phyloP scores from a whole-genome alignment of 2,797 vertebrate genomes.

The Dendrocincla tyrannina region DNA sequence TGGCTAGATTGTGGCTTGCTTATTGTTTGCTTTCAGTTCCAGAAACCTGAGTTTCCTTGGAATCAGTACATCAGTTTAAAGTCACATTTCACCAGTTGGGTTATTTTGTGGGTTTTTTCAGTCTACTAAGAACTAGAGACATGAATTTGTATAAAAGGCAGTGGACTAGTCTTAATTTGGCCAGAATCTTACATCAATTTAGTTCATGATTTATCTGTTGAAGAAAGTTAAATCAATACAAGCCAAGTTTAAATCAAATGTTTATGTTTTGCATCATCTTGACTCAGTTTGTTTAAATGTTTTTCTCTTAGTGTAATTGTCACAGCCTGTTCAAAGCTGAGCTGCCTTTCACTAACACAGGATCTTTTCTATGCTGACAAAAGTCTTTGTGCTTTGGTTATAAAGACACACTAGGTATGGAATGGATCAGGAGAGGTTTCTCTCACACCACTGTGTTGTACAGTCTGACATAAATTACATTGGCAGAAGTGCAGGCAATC shows the following conservation, averaged over 20 bases:
- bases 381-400: neutral
- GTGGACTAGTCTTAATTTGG: neutral
- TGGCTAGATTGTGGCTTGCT: neutral
- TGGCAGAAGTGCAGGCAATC: neutral
- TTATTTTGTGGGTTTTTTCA: neutral
- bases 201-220: slow-evolving; percentile 54
- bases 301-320: neutral
- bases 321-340: neutral
- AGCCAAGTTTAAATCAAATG: slow-evolving; percentile 60
- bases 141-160: neutral
- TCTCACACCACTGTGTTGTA: neutral
- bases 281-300: slow-evolving; percentile 50
- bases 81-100: neutral
- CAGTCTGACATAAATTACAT: neutral
- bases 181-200: slow-evolving; percentile 30
- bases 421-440: neutral
- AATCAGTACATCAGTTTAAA: neutral
- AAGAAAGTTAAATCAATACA: slow-evolving; percentile 37
- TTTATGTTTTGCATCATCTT: slow-evolving; percentile 54
- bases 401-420: neutral
- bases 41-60: neutral
- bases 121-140: neutral
- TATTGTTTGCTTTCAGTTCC: neutral
- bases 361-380: neutral
- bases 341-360: neutral